Conservation (phyloP, 2,113 vertebrate genomes). For the Vidua macroura region DNA sequence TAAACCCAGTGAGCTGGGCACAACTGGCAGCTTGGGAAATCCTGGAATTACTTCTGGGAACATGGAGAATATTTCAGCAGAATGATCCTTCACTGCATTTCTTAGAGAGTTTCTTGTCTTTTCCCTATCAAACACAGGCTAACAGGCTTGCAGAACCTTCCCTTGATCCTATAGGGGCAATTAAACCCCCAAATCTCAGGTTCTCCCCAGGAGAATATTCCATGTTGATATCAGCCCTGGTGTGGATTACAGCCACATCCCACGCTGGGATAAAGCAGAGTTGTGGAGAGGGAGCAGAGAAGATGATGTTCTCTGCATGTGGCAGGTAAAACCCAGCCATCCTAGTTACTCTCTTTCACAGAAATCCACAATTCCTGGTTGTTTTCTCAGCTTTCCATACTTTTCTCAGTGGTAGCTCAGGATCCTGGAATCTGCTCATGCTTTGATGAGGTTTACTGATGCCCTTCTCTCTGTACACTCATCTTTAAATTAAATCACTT, state of each 20-base stretch:
- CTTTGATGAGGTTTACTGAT: not conserved
- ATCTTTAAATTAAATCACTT: not conserved
- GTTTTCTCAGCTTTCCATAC: not conserved
- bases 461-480: not conserved
- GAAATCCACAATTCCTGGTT: not conserved
- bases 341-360: not conserved
- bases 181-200: not conserved
- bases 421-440: not conserved
- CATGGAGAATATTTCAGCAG: not conserved
- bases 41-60: not conserved
- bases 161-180: not conserved
- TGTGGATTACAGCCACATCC: not conserved
- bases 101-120: not conserved
- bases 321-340: not conserved
- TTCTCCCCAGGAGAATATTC: not conserved
- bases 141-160: not conserved
- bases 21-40: not conserved
- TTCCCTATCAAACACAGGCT: not conserved
- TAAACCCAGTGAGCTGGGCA: not conserved
- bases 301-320: not conserved
- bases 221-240: not conserved
- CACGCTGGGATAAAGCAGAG: not conserved
- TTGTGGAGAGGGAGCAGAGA: not conserved
- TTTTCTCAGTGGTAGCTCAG: not conserved
- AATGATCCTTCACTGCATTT: not conserved